Conservation (phyloP, 2,888 invertebrate species). For the Crematogaster levior region DNA sequence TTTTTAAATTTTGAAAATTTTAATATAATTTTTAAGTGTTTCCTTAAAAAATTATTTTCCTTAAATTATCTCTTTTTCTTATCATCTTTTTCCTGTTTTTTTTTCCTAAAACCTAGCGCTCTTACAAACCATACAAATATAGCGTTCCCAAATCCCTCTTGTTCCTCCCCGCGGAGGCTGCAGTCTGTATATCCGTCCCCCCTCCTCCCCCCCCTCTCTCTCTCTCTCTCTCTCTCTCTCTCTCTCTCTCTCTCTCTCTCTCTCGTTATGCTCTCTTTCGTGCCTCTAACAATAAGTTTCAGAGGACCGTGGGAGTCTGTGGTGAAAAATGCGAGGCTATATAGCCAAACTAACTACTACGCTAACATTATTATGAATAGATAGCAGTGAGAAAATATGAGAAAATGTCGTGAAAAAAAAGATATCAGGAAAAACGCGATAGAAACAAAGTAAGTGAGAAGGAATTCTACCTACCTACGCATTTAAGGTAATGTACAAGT, state of each 20-base stretch:
- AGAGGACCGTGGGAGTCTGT: slow-evolving; percentile 32
- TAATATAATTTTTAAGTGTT: too few species aligned
- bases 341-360: slow-evolving; percentile 60
- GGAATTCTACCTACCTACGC: slow-evolving; percentile 79
- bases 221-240: not conserved
- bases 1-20: too few species aligned
- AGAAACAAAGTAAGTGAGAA: slow-evolving; percentile 41
- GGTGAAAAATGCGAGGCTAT: slow-evolving; percentile 44
- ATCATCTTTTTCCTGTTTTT: too few species aligned
- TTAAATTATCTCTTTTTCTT: too few species aligned
- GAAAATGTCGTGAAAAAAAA: slow-evolving; percentile 31
- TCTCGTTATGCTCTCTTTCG: slow-evolving; percentile 5
- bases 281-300: slow-evolving; percentile 2
- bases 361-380: slow-evolving; percentile 60
- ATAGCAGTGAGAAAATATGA: slow-evolving; percentile 27
- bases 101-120: too few species aligned
- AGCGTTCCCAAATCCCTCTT: too few species aligned
- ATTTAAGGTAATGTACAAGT: slow-evolving; percentile 83
- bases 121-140: too few species aligned
- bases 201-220: too few species aligned
- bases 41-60: too few species aligned
- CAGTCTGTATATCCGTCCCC: too few species aligned
- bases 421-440: slow-evolving; percentile 23
- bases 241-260: slow-evolving; percentile 13
- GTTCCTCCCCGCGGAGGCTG: too few species aligned